Evolutionary conservation across 2,888 invertebrate species (phyloP).

Genomic region (Melanostoma scalare): DNA sequence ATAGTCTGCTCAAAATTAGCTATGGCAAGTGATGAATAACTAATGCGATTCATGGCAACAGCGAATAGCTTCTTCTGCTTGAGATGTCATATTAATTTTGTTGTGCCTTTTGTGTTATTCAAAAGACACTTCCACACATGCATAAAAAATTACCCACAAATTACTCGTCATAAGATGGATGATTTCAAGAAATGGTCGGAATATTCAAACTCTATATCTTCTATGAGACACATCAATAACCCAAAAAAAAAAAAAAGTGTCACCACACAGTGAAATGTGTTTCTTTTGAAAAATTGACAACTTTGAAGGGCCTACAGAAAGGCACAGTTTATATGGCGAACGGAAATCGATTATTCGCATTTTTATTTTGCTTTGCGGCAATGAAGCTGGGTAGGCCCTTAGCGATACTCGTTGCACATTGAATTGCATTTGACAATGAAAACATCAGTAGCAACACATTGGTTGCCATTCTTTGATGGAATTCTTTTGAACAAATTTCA

Average conservation of each 20-base stretch:
- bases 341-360: constrained; percentile 4
- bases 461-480: constrained; percentile 52
- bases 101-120: neutral
- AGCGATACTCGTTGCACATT: constrained; percentile 18
- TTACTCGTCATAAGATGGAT: neutral
- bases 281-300: constrained; percentile 31
- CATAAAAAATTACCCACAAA: constrained; percentile 1
- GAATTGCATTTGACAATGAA: constrained; percentile 64
- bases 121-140: neutral
- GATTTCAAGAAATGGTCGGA: neutral
- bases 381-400: constrained; percentile 11
- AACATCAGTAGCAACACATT: constrained; percentile 57
- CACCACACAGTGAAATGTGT: constrained; percentile 1
- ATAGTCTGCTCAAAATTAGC: constrained; percentile 6
- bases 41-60: constrained; percentile 2
- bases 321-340: constrained; percentile 13
- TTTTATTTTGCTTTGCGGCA: neutral
- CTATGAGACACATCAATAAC: constrained; percentile 18
- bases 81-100: neutral
- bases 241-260: neutral
- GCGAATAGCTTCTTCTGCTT: neutral
- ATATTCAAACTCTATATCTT: neutral
- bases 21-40: neutral
- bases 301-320: constrained; percentile 9
- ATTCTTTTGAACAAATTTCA: constrained; percentile 47